Conservation (phyloP, 2,888 invertebrate species). For the Scaptomyza tumidula region DNA sequence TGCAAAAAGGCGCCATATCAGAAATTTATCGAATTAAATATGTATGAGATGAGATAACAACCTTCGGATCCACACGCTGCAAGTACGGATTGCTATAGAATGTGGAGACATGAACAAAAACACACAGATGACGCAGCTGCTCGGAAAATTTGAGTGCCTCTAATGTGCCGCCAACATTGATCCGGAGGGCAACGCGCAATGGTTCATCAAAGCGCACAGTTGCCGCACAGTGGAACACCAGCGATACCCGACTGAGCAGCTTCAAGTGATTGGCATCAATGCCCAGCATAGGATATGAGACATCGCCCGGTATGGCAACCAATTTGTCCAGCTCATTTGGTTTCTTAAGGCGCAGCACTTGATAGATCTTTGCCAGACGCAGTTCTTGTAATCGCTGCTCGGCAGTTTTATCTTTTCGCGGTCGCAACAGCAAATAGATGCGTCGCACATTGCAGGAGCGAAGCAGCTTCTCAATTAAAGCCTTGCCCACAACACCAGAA, state of each 20-base stretch:
- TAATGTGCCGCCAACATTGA: conserved; percentile 88
- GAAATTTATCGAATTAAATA: no score
- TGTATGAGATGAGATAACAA: conserved; percentile 73
- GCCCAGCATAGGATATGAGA: conserved; percentile 64
- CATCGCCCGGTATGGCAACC: conserved; percentile 77
- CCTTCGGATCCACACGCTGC: conserved; percentile 89
- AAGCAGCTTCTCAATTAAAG: conserved; percentile 93
- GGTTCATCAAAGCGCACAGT: conserved; percentile 93
- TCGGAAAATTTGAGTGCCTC: conserved; percentile 87
- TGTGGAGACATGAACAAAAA: conserved; percentile 92
- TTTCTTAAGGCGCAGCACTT: conserved; percentile 61
- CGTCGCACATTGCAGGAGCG: conserved; percentile 91
- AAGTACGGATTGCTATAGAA: conserved; percentile 93
- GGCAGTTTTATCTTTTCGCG: conserved; percentile 88
- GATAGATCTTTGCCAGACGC: conserved; percentile 82
- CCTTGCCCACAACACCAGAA: conserved; percentile 94
- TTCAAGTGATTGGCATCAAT: conserved; percentile 53
- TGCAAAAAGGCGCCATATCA: conserved; percentile 1
- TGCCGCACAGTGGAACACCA: conserved; percentile 92
- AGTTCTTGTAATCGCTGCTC: conserved; percentile 88
- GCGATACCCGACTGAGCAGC: conserved; percentile 86
- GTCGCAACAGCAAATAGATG: conserved; percentile 91
- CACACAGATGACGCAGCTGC: conserved; percentile 86
- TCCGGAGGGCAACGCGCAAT: conserved; percentile 87
- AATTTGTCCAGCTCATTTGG: conserved; percentile 74